These are phyloP conservation scores for Acleris laterana DNA, from an alignment of 2,888 invertebrate genomes.

Conservation along the genomic window DNA sequence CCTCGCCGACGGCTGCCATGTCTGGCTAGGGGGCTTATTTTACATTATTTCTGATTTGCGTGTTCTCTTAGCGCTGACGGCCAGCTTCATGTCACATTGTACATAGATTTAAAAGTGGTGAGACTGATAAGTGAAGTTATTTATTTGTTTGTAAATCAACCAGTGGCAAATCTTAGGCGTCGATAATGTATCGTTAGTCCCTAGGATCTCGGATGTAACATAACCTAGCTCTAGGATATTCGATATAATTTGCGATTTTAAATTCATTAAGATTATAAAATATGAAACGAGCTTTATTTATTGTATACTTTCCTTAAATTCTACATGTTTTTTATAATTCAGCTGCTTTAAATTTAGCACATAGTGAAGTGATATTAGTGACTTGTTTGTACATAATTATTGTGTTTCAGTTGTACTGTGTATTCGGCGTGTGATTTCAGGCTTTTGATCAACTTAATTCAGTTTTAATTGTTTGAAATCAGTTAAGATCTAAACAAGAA, in stretches of 20 bases:
- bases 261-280: constrained; percentile 39
- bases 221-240: constrained; percentile 34
- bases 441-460: constrained; percentile 40
- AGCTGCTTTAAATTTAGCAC: constrained; percentile 43
- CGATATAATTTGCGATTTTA: constrained; percentile 33
- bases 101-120: constrained; percentile 79
- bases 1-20: not conserved
- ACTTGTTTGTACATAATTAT: constrained; percentile 47
- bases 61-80: constrained; percentile 37
- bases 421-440: constrained; percentile 43
- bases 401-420: constrained; percentile 35
- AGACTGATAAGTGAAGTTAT: constrained; percentile 83
- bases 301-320: constrained; percentile 41
- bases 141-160: constrained; percentile 80
- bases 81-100: constrained; percentile 74
- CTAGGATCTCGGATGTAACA: constrained; percentile 70
- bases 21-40: constrained; percentile 29
- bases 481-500: constrained; percentile 56
- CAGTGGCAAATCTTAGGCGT: constrained; percentile 78
- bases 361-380: constrained; percentile 47
- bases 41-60: constrained; percentile 43
- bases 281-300: constrained; percentile 50
- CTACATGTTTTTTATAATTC: constrained; percentile 32
- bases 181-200: constrained; percentile 63
- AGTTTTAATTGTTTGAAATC: constrained; percentile 45